Percentiles rank a stretch among this genome's conserved stretches.
phyloP scores from a whole-genome alignment of 2,888 invertebrate species.

The Parnassius smintheus region DNA sequence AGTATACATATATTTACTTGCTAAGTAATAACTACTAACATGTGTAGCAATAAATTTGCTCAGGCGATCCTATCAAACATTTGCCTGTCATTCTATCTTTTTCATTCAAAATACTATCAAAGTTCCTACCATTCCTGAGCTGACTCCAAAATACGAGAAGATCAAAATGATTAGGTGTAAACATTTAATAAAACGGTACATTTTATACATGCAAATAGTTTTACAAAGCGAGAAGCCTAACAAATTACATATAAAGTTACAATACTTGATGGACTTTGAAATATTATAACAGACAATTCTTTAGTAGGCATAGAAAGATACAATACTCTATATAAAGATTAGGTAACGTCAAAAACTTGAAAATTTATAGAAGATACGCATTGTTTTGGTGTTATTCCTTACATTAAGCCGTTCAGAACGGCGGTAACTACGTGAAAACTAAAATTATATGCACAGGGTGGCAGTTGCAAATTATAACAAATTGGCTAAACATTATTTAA shows the following conservation, averaged over 20 bases:
- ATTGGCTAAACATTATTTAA: conserved; percentile 39
- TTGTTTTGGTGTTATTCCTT: conserved; percentile 73
- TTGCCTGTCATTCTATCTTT: conserved; percentile 34
- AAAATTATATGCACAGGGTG: conserved; percentile 44
- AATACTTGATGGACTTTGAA: conserved; percentile 7
- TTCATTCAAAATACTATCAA: conserved; percentile 51
- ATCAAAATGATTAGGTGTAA: conserved; percentile 58
- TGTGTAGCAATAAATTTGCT: conserved; percentile 68
- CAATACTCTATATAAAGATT: conserved; percentile 11
- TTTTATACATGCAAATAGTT: conserved; percentile 64
- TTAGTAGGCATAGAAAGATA: conserved; percentile 1
- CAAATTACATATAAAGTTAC: conserved; percentile 9
- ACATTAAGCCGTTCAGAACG: conserved; percentile 62
- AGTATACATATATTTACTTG: conserved; percentile 61
- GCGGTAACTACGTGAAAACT: conserved; percentile 66
- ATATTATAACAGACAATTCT: conserved; percentile 1
- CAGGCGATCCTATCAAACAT: conserved; percentile 56
- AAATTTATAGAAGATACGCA: conserved; percentile 39
- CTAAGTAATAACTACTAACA: conserved; percentile 69
- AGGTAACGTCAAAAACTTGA: conserved; percentile 1
- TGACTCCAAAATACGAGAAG: conserved; percentile 63
- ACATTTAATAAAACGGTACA: conserved; percentile 60
- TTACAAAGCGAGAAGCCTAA: conserved; percentile 47
- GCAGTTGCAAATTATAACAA: conserved; percentile 48
- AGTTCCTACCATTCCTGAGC: conserved; percentile 57